Evolutionary conservation across 1,140 invertebrate genomes (phyloP).

Genomic region (Diabrotica undecimpunctata): DNA sequence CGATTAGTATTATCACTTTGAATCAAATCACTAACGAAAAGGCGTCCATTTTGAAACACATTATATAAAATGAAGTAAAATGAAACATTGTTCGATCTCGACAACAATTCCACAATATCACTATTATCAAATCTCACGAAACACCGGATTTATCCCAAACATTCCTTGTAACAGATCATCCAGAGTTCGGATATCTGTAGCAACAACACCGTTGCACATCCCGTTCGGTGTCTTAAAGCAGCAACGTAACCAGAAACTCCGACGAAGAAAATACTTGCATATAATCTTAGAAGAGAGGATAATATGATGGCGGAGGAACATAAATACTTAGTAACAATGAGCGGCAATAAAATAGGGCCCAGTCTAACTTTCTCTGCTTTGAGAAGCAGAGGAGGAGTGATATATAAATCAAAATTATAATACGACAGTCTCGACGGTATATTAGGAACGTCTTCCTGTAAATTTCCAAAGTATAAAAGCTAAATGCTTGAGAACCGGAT

Average conservation of each 20-base stretch:
- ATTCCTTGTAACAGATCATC: too few relatives aligned
- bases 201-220: too few relatives aligned
- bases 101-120: too few relatives aligned
- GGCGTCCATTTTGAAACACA: too few relatives aligned
- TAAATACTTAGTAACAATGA: constrained; percentile 16
- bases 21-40: too few relatives aligned
- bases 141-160: too few relatives aligned
- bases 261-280: neutral
- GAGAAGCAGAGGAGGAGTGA: neutral
- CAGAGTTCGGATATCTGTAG: too few relatives aligned
- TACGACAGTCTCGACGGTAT: constrained; percentile 17
- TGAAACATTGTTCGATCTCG: too few relatives aligned
- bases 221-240: too few relatives aligned
- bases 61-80: too few relatives aligned
- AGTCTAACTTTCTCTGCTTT: constrained; percentile 11
- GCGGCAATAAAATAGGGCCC: constrained; percentile 11
- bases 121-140: too few relatives aligned
- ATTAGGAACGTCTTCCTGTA: constrained; percentile 18
- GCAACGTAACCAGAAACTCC: neutral
- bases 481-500: constrained; percentile 17
- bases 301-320: constrained; percentile 9
- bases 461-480: constrained; percentile 21
- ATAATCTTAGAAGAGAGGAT: constrained; percentile 1
- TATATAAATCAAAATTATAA: constrained; percentile 18
- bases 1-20: too few relatives aligned